These are phyloP conservation scores for Climacteris rufus DNA, from an alignment of 2,113 vertebrate genomes.

Conservation along the genomic window DNA sequence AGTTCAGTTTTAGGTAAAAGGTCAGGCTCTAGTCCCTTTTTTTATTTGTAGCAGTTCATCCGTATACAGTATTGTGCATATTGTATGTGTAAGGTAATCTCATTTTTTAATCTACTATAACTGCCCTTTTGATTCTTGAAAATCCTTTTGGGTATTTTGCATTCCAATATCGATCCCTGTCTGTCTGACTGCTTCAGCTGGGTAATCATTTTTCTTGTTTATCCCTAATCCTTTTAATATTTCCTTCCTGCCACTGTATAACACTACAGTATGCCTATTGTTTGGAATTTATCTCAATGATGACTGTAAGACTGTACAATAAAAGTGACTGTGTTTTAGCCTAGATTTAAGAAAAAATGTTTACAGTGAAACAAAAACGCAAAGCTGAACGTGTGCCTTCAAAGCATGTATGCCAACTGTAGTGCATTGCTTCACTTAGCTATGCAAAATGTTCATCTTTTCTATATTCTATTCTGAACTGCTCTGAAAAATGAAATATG, in stretches of 20 bases:
- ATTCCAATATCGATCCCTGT: constrained; percentile 61
- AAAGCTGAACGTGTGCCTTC: not conserved
- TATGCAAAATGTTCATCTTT: not conserved
- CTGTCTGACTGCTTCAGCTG: constrained; percentile 66
- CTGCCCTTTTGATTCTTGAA: constrained; percentile 59
- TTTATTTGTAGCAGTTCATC: constrained; percentile 46
- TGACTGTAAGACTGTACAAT: not conserved
- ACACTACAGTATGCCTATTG: constrained; percentile 45
- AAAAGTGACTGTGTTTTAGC: constrained; percentile 11
- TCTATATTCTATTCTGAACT: not conserved
- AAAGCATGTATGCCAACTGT: not conserved
- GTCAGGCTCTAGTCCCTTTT: not conserved
- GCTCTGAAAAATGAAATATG: not conserved
- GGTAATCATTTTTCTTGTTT: constrained; percentile 72
- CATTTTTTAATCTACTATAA: constrained; percentile 67
- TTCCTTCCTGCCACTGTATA: constrained; percentile 61
- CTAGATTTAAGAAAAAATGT: not conserved
- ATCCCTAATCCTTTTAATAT: constrained; percentile 69
- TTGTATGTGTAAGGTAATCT: constrained; percentile 52
- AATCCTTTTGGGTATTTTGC: constrained; percentile 62
- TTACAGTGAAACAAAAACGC: not conserved
- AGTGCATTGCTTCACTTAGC: not conserved
- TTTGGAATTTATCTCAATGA: constrained; percentile 25
- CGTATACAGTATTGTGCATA: not conserved
- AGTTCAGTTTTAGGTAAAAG: constrained; percentile 32